Percentiles rank a stretch among this genome's conserved stretches.
Conservation (phyloP, 30 jellyfish, hydroid and myxozoan genomes). For the Pelagia noctiluca region DNA sequence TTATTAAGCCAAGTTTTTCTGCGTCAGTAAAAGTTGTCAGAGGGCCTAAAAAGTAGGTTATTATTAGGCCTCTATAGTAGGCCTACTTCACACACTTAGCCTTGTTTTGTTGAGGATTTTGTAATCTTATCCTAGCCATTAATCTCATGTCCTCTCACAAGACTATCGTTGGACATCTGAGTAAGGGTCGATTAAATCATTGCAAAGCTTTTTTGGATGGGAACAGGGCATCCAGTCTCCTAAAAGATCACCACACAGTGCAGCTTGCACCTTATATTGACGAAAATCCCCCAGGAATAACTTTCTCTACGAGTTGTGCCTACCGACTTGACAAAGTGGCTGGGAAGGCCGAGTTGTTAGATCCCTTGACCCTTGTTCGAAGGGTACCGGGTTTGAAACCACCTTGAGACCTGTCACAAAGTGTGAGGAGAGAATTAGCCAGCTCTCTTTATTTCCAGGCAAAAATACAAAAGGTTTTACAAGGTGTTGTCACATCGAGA, state of each 20-base stretch:
- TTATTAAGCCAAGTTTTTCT: not conserved
- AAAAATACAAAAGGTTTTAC: no score
- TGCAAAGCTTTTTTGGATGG: slow-evolving; percentile 8
- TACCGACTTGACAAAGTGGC: slow-evolving; percentile 26
- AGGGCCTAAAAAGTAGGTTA: no score
- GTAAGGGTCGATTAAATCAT: no score
- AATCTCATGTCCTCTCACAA: not conserved
- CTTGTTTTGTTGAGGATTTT: not conserved
- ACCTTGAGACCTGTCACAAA: no score
- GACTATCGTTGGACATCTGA: not conserved
- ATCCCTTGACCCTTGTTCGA: no score
- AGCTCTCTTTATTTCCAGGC: no score
- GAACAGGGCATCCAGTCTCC: slow-evolving; percentile 16
- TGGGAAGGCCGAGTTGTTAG: no score
- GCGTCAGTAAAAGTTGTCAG: not conserved
- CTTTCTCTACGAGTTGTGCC: slow-evolving; percentile 11
- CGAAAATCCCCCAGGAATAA: slow-evolving; percentile 22
- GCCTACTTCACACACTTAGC: not conserved
- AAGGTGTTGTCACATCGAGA: no score
- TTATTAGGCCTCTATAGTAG: no score
- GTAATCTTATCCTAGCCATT: not conserved
- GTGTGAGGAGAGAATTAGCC: no score
- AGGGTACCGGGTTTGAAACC: no score
- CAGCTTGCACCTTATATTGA: slow-evolving; percentile 13
- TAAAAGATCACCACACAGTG: not conserved